phyloP scores from a whole-genome alignment of 2,113 vertebrate genomes.

The Ptyas mucosa region DNA sequence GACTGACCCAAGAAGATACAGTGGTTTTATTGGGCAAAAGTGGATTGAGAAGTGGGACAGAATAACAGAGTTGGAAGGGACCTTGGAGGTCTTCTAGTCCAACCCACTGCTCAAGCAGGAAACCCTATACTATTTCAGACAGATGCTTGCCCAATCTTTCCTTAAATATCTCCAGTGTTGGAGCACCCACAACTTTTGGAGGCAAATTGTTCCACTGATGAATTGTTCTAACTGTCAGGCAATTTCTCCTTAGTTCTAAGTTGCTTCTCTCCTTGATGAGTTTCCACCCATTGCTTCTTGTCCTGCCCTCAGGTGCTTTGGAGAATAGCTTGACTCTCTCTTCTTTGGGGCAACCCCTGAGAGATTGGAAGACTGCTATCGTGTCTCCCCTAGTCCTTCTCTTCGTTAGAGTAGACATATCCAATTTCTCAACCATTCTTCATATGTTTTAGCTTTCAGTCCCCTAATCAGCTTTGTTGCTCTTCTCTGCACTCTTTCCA shows the following conservation, averaged over 20 bases:
- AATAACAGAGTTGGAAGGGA: too few relatives aligned
- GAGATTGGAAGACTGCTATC: not conserved
- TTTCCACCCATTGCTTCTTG: too few relatives aligned
- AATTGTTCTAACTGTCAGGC: not conserved
- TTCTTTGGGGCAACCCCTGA: not conserved
- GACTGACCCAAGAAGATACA: not conserved
- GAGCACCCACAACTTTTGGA: not conserved
- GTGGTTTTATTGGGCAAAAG: not conserved
- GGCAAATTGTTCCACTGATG: not conserved
- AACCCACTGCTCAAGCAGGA: too few relatives aligned
- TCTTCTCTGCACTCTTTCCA: not conserved
- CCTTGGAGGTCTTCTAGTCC: too few relatives aligned
- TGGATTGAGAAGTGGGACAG: not conserved
- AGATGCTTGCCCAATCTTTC: too few relatives aligned
- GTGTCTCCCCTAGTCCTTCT: not conserved
- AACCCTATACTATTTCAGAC: too few relatives aligned
- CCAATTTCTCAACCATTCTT: not conserved
- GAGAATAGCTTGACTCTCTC: not conserved
- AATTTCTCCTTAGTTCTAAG: too few relatives aligned
- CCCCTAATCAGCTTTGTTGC: not conserved
- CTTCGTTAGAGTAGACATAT: not conserved
- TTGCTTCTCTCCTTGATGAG: too few relatives aligned
- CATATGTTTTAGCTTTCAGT: not conserved
- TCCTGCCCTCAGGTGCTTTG: not conserved
- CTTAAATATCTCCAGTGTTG: not conserved